A percentile compares a stretch with the other conserved stretches of the same genome.
Evolutionary conservation across 2,113 vertebrate genomes (phyloP).

Genomic region (Morphnarchus princeps): DNA sequence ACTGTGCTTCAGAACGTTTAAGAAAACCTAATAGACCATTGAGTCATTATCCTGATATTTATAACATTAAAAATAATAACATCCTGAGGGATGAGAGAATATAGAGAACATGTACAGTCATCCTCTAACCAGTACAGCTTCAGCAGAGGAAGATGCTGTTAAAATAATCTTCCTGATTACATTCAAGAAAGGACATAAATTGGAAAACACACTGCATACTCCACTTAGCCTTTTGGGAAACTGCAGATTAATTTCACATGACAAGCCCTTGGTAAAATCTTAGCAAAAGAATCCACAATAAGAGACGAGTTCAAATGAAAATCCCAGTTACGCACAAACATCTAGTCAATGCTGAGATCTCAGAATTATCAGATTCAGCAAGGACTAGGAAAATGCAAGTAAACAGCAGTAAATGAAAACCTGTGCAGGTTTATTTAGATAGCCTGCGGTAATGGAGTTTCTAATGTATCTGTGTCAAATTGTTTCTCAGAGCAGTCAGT

Average conservation of each 20-base stretch:
- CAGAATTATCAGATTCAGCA: not conserved
- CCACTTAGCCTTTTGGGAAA: not conserved
- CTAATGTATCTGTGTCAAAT: not conserved
- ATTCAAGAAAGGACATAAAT: not conserved
- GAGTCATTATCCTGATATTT: slow-evolving; percentile 48
- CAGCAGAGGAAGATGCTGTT: not conserved
- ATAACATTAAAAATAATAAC: slow-evolving; percentile 35
- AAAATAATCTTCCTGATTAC: slow-evolving; percentile 8
- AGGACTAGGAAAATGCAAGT: not conserved
- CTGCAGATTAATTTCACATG: not conserved
- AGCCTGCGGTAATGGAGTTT: not conserved
- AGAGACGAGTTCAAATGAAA: not conserved
- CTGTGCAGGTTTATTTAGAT: not conserved
- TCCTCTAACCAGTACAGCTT: not conserved
- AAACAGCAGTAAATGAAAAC: not conserved
- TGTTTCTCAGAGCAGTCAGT: not conserved
- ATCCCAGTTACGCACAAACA: not conserved
- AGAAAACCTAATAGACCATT: not conserved
- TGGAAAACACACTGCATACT: not conserved
- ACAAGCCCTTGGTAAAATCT: not conserved
- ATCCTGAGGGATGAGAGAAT: not conserved
- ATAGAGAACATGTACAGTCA: not conserved
- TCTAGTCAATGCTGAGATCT: not conserved
- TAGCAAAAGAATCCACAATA: not conserved
- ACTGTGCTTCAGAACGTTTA: not conserved